Evolutionary conservation across 2,113 vertebrate genomes (phyloP).

Genomic region (Microtus oregoni): DNA sequence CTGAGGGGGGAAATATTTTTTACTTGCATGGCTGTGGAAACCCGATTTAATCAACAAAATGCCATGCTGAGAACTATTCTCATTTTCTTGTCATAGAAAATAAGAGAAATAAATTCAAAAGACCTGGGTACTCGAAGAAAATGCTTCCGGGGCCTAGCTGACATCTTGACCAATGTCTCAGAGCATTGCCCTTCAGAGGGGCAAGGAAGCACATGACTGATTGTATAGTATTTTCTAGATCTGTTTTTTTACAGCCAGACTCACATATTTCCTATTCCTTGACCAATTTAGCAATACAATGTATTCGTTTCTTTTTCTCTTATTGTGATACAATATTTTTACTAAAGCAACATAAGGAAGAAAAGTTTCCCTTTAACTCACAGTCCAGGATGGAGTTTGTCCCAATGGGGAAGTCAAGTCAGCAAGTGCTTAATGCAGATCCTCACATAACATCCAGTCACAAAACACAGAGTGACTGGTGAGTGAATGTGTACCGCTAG

Average conservation of each 20-base stretch:
- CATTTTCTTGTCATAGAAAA: slow-evolving; percentile 65
- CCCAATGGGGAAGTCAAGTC: neutral
- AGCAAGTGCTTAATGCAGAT: neutral
- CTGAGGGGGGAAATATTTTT: slow-evolving; percentile 66
- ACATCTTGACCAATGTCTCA: slow-evolving; percentile 2
- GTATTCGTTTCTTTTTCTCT: too few species aligned
- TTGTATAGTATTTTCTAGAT: neutral
- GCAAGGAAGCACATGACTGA: neutral
- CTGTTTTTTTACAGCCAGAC: neutral
- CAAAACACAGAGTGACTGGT: neutral
- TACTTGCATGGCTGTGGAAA: slow-evolving; percentile 48
- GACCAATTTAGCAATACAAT: neutral
- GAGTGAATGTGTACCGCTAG: too few species aligned
- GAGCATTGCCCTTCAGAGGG: neutral
- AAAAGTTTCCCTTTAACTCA: neutral
- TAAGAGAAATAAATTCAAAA: slow-evolving; percentile 67
- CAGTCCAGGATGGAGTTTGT: neutral
- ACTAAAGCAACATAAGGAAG: neutral
- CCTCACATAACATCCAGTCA: neutral
- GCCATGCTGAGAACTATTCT: slow-evolving; percentile 53
- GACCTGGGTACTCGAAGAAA: neutral
- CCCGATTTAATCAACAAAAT: slow-evolving; percentile 73
- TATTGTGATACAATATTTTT: neutral
- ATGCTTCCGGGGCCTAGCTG: neutral
- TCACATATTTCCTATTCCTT: neutral